Percentiles rank a stretch among this genome's conserved stretches.
These are phyloP conservation scores for Sycophila sp. DNA, from an alignment of 1,140 invertebrate species.

Conservation along the genomic window DNA sequence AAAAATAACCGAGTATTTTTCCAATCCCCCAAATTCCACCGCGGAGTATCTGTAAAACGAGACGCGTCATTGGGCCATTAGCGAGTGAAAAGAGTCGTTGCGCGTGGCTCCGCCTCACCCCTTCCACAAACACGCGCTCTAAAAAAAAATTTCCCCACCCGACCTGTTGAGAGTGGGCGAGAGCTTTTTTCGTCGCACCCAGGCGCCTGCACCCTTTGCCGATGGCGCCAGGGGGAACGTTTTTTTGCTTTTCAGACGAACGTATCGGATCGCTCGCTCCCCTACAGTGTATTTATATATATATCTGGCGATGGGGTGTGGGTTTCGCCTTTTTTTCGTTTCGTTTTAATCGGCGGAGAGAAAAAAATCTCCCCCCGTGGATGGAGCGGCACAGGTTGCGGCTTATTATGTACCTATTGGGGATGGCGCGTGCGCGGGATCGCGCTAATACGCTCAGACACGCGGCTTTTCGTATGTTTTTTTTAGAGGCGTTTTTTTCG, in stretches of 20 bases:
- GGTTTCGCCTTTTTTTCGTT: constrained; percentile 5
- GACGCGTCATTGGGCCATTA: not conserved
- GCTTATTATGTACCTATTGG: too few relatives aligned
- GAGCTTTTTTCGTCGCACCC: constrained; percentile 20
- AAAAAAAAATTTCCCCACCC: constrained; percentile 19
- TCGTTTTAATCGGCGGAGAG: constrained; percentile 29
- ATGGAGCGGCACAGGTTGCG: not conserved
- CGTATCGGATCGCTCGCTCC: constrained; percentile 35
- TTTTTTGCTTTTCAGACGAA: constrained; percentile 37
- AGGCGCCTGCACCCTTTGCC: not conserved
- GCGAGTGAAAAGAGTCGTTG: not conserved
- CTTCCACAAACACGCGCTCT: not conserved
- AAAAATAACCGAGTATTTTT: too few relatives aligned
- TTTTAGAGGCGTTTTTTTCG: not conserved
- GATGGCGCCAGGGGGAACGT: constrained; percentile 46
- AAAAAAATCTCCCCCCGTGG: constrained; percentile 37
- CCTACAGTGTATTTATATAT: not conserved
- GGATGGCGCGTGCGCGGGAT: not conserved
- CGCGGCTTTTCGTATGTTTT: constrained; percentile 8
- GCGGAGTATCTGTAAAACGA: too few relatives aligned
- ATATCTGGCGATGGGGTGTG: not conserved
- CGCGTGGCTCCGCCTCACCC: not conserved
- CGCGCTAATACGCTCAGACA: not conserved
- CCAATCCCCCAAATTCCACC: too few relatives aligned
- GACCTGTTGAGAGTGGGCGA: constrained; percentile 44